phyloP scores from a whole-genome alignment of 1,140 invertebrate genomes.

The Ceratina australensis region DNA sequence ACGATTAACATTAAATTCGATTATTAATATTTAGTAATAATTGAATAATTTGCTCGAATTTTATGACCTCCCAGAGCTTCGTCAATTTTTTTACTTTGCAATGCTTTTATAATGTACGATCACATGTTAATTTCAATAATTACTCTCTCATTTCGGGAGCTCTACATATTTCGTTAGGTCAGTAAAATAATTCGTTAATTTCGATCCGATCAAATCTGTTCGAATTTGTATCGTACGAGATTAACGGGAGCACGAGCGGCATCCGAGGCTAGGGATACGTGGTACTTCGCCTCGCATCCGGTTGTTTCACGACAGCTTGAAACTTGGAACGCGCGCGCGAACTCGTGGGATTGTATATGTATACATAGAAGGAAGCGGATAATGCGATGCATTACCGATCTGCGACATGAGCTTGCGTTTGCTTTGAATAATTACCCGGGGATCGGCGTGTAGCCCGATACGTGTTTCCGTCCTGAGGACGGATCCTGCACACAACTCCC shows the following conservation, averaged over 20 bases:
- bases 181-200: not conserved
- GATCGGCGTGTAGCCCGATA: conserved; percentile 47
- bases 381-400: conserved; percentile 59
- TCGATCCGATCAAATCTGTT: not conserved
- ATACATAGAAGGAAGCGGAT: conserved; percentile 31
- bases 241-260: not conserved
- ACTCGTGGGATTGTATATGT: not conserved
- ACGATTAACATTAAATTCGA: no score
- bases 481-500: conserved; percentile 40
- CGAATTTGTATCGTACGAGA: conserved; percentile 16
- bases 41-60: no score
- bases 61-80: no score
- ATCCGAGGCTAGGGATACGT: not conserved
- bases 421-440: conserved; percentile 61
- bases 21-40: no score
- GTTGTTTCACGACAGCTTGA: not conserved
- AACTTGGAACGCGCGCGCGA: conserved; percentile 13
- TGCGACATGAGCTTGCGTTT: conserved; percentile 55
- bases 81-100: no score
- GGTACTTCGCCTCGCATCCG: conserved; percentile 20
- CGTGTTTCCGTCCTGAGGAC: conserved; percentile 42
- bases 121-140: no score
- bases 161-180: no score
- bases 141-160: no score
- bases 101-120: no score